These are phyloP conservation scores for Amphiprion ocellaris DNA, from an alignment of 2,113 vertebrate genomes.

Conservation along the genomic window DNA sequence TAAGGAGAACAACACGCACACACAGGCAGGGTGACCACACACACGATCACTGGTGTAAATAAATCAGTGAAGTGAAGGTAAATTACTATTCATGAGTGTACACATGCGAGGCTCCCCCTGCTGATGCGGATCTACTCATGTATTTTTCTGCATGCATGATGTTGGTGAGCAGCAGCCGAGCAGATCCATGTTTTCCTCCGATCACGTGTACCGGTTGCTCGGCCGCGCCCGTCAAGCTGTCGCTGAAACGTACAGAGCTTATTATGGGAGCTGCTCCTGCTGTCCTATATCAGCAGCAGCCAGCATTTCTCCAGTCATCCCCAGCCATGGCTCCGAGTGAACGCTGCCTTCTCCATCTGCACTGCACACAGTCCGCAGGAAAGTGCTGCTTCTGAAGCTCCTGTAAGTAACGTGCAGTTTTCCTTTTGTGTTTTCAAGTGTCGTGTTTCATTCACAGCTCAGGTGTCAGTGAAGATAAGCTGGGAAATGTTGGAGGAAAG, in stretches of 20 bases:
- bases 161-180: constrained; percentile 11
- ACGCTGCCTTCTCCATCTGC: constrained; percentile 2
- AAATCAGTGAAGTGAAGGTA: neutral
- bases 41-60: neutral
- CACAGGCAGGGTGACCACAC: neutral
- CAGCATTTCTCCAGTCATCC: constrained; percentile 34
- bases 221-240: constrained; percentile 56
- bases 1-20: neutral
- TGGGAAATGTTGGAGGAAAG: neutral
- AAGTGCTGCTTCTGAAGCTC: neutral
- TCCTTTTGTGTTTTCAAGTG: neutral
- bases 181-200: constrained; percentile 57
- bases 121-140: neutral
- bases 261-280: constrained; percentile 59
- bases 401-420: constrained; percentile 38
- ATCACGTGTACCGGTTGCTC: constrained; percentile 66
- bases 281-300: constrained; percentile 54
- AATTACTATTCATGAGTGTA: neutral
- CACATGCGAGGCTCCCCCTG: neutral
- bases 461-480: neutral
- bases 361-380: neutral
- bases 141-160: neutral
- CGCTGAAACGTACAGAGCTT: constrained; percentile 54
- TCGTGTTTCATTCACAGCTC: neutral
- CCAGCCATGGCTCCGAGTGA: constrained; percentile 43